Conservation (phyloP, 2,797 vertebrate genomes). For the Sebastes iracundus region DNA sequence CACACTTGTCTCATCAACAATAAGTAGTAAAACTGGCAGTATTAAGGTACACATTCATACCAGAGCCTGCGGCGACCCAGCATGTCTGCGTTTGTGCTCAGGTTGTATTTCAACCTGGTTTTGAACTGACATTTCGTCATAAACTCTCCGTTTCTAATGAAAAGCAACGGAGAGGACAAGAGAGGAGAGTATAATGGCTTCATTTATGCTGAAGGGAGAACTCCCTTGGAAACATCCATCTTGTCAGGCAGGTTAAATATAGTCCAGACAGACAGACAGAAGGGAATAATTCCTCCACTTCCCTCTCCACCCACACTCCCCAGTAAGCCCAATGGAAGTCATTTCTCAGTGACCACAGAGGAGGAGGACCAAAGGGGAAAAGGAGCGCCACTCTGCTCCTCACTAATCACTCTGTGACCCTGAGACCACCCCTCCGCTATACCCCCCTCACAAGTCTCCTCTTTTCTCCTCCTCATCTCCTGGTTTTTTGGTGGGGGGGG, state of each 20-base stretch:
- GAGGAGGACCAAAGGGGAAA: constrained; percentile 65
- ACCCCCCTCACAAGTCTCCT: constrained; percentile 51
- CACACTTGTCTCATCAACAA: constrained; percentile 11
- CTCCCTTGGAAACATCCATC: constrained; percentile 69
- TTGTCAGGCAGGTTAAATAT: constrained; percentile 77
- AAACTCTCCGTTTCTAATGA: constrained; percentile 41
- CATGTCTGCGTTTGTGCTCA: constrained; percentile 45
- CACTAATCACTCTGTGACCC: constrained; percentile 79
- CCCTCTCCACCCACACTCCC: constrained; percentile 72
- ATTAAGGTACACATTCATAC: constrained; percentile 7
- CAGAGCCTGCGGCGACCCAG: constrained; percentile 8
- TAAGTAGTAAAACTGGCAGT: constrained; percentile 10
- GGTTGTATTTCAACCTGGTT: constrained; percentile 48
- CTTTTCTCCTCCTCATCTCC: constrained; percentile 51
- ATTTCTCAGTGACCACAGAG: constrained; percentile 76
- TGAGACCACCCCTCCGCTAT: constrained; percentile 69
- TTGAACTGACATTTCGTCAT: constrained; percentile 43
- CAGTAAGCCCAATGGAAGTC: constrained; percentile 73
- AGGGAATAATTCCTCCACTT: constrained; percentile 73
- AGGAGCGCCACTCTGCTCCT: constrained; percentile 62
- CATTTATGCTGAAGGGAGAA: constrained; percentile 68
- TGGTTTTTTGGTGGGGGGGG: constrained; percentile 26
- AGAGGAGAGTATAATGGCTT: constrained; percentile 66
- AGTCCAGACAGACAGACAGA: constrained; percentile 73
- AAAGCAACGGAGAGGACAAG: constrained; percentile 36